These are phyloP conservation scores for Caerostris extrusa DNA, from an alignment of 1,140 invertebrate genomes.

Conservation along the genomic window DNA sequence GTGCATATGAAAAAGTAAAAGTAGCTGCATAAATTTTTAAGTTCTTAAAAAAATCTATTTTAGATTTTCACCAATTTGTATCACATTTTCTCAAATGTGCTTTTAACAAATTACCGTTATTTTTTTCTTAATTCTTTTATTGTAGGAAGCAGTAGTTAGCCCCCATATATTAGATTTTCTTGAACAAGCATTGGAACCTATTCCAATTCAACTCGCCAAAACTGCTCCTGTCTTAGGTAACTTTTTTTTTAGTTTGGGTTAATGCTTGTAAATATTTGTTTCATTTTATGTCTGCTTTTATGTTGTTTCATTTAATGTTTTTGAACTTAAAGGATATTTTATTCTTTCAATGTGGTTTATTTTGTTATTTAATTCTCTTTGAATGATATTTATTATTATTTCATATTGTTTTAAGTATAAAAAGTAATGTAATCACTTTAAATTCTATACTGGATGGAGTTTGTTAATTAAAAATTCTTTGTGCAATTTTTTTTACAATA, in stretches of 20 bases:
- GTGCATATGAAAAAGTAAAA: too few relatives aligned
- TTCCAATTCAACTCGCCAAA: slow-evolving; percentile 85
- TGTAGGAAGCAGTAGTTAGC: slow-evolving; percentile 92
- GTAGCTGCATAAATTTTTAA: too few relatives aligned
- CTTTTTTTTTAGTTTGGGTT: background rate
- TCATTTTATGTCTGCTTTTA: too few relatives aligned
- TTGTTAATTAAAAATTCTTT: background rate
- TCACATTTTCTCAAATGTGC: too few relatives aligned
- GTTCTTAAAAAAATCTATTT: background rate
- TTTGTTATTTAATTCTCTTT: too few relatives aligned
- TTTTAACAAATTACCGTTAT: background rate
- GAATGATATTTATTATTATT: too few relatives aligned
- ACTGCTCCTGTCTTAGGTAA: slow-evolving; percentile 75
- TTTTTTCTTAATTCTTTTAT: background rate
- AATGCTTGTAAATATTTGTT: background rate
- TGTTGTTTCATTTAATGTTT: too few relatives aligned
- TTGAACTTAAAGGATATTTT: too few relatives aligned
- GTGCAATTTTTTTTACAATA: background rate
- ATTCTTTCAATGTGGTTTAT: background rate
- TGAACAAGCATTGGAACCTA: slow-evolving; percentile 96
- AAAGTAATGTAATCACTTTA: too few relatives aligned
- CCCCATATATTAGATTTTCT: slow-evolving; percentile 97
- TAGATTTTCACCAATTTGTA: background rate
- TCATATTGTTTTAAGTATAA: too few relatives aligned
- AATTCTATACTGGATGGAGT: too few relatives aligned